Evolutionary conservation across 2,888 invertebrate genomes (phyloP).

Genomic region (Idaea biselata): DNA sequence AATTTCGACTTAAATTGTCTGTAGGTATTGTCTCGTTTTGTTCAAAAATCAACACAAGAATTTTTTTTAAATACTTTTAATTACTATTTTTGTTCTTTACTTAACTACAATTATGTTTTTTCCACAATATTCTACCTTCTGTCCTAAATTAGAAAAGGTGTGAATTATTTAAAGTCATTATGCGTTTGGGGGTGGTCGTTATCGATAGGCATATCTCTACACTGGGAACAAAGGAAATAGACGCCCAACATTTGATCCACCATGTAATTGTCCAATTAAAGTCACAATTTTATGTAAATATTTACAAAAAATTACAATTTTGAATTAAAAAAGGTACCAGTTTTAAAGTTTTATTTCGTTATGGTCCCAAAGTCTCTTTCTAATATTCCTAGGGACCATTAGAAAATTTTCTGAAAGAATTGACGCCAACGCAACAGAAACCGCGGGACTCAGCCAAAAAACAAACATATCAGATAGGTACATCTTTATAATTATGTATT

Average conservation of each 20-base stretch:
- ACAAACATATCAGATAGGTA: too few species aligned
- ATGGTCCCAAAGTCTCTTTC: too few species aligned
- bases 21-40: too few species aligned
- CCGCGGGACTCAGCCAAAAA: too few species aligned
- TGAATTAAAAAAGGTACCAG: background rate
- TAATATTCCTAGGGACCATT: too few species aligned
- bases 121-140: slow-evolving; percentile 47
- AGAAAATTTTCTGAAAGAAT: too few species aligned
- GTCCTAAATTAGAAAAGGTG: slow-evolving; percentile 75
- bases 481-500: too few species aligned
- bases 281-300: slow-evolving; percentile 73
- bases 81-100: background rate
- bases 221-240: slow-evolving; percentile 66
- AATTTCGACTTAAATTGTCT: too few species aligned
- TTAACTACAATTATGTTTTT: slow-evolving; percentile 36
- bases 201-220: slow-evolving; percentile 63
- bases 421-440: too few species aligned
- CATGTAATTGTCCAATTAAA: slow-evolving; percentile 78
- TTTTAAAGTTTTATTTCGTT: too few species aligned
- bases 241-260: slow-evolving; percentile 54
- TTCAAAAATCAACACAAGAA: too few species aligned
- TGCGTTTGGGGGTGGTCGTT: slow-evolving; percentile 69
- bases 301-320: slow-evolving; percentile 33
- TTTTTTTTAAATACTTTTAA: too few species aligned
- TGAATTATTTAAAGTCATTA: slow-evolving; percentile 69